These are phyloP conservation scores for Pogonomyrmex californicus DNA, from an alignment of 1,140 invertebrate genomes.

Conservation along the genomic window DNA sequence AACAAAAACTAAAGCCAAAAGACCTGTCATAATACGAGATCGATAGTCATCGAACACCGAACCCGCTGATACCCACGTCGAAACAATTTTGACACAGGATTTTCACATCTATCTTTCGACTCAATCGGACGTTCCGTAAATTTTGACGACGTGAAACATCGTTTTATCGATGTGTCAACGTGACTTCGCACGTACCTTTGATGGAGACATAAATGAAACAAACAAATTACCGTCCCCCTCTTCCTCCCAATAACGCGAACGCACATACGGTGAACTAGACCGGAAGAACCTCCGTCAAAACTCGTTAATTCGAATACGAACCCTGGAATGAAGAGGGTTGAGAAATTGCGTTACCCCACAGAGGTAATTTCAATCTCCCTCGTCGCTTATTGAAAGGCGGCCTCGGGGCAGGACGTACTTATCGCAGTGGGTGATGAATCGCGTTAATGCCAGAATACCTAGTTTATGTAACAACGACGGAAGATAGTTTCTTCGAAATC, in stretches of 20 bases:
- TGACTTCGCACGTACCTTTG: not conserved
- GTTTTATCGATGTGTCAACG: not conserved
- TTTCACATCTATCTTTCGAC: not conserved
- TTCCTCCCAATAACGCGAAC: not conserved
- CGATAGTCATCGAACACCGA: not conserved
- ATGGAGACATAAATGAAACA: constrained; percentile 14
- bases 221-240: constrained; percentile 1
- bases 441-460: constrained; percentile 29
- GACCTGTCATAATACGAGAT: not conserved
- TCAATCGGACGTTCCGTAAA: not conserved
- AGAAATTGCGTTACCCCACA: constrained; percentile 60
- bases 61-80: too few species aligned
- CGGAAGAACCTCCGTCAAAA: constrained; percentile 40
- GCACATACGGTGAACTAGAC: not conserved
- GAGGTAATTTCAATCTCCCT: constrained; percentile 59
- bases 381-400: constrained; percentile 52
- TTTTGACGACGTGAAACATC: not conserved
- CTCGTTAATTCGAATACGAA: constrained; percentile 51
- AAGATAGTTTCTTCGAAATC: not conserved
- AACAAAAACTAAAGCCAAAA: not conserved
- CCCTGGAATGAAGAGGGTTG: not conserved
- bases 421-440: constrained; percentile 52
- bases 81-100: not conserved
- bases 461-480: constrained; percentile 16
- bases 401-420: constrained; percentile 29